Evolutionary conservation across 1,140 invertebrate genomes (phyloP).

Genomic region (Pseudachorutes palmiensis): DNA sequence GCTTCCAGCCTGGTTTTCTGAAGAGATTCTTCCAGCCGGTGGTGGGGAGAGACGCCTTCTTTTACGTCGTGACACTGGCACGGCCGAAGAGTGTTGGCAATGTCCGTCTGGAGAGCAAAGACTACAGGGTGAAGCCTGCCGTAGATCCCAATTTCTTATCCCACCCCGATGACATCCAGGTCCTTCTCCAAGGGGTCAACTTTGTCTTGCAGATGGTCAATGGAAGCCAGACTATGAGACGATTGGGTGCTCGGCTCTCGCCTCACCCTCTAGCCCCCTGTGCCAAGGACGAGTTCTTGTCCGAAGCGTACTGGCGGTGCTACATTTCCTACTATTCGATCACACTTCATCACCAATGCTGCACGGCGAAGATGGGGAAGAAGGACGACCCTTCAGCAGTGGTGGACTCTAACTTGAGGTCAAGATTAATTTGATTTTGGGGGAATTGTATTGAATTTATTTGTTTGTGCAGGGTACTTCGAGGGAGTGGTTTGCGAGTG

Average conservation of each 20-base stretch:
- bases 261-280: slow-evolving; percentile 56
- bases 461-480: slow-evolving; percentile 18
- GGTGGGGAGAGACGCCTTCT: slow-evolving; percentile 31
- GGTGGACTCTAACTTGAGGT: slow-evolving; percentile 42
- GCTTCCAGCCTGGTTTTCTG: slow-evolving; percentile 17
- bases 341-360: slow-evolving; percentile 57
- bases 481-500: slow-evolving; percentile 25
- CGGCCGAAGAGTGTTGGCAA: slow-evolving; percentile 20
- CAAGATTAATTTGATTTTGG: background rate
- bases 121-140: slow-evolving; percentile 67
- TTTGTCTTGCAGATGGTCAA: slow-evolving; percentile 29
- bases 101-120: slow-evolving; percentile 51
- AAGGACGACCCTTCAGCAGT: slow-evolving; percentile 43
- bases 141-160: slow-evolving; percentile 73
- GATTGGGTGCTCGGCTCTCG: slow-evolving; percentile 52
- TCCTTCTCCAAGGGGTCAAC: slow-evolving; percentile 27
- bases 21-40: slow-evolving; percentile 24
- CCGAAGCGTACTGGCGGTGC: slow-evolving; percentile 66
- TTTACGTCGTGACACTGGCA: slow-evolving; percentile 28
- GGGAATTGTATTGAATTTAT: background rate
- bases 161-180: slow-evolving; percentile 49
- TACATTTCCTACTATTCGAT: slow-evolving; percentile 56
- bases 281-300: slow-evolving; percentile 52
- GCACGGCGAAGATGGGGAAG: slow-evolving; percentile 76
- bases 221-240: slow-evolving; percentile 50